Conservation (phyloP, 2,797 vertebrate species). For the Artibeus lituratus region DNA sequence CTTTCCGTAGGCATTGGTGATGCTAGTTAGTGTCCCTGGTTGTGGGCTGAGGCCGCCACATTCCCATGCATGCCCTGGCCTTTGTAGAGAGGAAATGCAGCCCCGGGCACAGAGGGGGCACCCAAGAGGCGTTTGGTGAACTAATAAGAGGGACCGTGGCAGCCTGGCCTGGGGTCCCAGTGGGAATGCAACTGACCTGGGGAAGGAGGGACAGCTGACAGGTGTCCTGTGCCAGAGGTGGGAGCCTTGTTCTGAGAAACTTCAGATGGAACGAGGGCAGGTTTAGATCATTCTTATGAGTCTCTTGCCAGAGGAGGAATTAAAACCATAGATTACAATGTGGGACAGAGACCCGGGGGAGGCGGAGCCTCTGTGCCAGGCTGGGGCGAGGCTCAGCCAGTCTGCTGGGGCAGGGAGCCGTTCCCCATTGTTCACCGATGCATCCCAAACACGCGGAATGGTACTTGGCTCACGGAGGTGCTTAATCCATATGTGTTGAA, state of each 20-base stretch:
- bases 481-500: background rate
- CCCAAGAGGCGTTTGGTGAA: background rate
- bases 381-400: background rate
- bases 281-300: background rate
- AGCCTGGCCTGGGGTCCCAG: background rate
- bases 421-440: background rate
- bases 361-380: background rate
- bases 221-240: background rate
- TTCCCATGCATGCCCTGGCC: background rate
- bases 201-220: background rate
- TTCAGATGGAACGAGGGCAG: background rate
- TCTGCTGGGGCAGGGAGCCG: background rate
- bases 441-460: accelerated
- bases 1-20: accelerated
- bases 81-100: background rate
- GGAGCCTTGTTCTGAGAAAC: background rate
- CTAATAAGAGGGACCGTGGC: background rate
- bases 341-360: background rate
- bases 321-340: accelerated
- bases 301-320: background rate
- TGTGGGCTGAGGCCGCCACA: background rate
- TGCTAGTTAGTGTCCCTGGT: no score
- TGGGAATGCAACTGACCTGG: background rate
- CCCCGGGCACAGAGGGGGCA: background rate
- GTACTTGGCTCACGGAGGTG: background rate